Evolutionary conservation across 2,113 vertebrate genomes (phyloP).

Genomic region (Etia nguti): DNA sequence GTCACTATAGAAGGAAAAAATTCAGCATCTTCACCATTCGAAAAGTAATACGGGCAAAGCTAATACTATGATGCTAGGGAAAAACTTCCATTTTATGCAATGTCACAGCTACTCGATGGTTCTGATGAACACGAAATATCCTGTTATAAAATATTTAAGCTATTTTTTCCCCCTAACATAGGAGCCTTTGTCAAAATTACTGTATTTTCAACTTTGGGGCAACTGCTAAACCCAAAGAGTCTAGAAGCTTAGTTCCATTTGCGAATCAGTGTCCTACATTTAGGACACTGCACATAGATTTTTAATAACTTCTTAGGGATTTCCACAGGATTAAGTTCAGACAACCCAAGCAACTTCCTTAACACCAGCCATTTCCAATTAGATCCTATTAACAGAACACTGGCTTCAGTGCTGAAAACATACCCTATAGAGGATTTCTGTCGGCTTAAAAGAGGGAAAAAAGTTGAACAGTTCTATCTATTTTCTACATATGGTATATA

Average conservation of each 20-base stretch:
- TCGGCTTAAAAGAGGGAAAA: conserved; percentile 25
- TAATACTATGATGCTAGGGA: background rate
- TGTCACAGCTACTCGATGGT: background rate
- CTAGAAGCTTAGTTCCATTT: conserved; percentile 41
- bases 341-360: conserved; percentile 53
- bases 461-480: conserved; percentile 7
- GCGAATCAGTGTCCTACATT: conserved; percentile 41
- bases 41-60: background rate
- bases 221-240: background rate
- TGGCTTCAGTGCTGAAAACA: conserved; percentile 46
- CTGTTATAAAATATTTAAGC: background rate
- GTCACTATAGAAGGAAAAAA: background rate
- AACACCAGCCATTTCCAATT: conserved; percentile 57
- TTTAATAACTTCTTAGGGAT: conserved; percentile 54
- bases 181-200: background rate
- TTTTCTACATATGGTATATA: background rate
- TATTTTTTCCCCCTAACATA: background rate
- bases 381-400: conserved; percentile 61
- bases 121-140: background rate
- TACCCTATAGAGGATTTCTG: conserved; percentile 41
- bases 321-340: conserved; percentile 56
- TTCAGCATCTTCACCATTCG: background rate
- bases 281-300: conserved; percentile 30
- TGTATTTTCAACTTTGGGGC: conserved; percentile 8
- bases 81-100: background rate